Percentiles rank a stretch among this genome's conserved stretches.
phyloP scores from a whole-genome alignment of 2,888 invertebrate species.

The Volucella inflata region DNA sequence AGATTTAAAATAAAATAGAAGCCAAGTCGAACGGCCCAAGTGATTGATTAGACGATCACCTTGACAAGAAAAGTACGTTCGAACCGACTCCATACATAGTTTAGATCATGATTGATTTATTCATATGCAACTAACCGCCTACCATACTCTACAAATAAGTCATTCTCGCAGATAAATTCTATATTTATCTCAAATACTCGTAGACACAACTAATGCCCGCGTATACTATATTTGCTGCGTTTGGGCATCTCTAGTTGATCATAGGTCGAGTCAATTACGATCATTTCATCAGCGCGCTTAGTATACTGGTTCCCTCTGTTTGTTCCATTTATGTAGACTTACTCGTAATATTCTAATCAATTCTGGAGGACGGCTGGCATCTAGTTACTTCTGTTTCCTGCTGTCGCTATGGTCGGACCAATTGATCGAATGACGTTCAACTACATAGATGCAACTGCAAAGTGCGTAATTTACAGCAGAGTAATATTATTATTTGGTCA shows the following conservation, averaged over 20 bases:
- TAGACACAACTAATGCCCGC: background rate
- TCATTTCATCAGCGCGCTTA: conserved; percentile 12
- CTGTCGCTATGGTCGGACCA: conserved; percentile 8
- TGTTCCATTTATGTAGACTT: background rate
- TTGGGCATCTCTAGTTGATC: conserved; percentile 4
- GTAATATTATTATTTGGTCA: conserved; percentile 14
- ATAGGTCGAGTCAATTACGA: conserved; percentile 52
- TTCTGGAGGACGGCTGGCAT: conserved; percentile 39
- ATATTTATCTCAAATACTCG: conserved; percentile 2
- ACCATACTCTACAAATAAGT: conserved; percentile 15
- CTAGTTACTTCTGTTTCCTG: conserved; percentile 42
- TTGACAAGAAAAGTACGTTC: too few relatives aligned
- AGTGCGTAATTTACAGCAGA: conserved; percentile 17
- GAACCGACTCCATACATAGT: too few relatives aligned
- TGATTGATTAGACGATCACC: too few relatives aligned
- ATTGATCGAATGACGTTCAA: conserved; percentile 46
- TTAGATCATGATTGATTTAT: background rate
- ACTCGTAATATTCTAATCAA: conserved; percentile 42
- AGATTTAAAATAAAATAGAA: too few relatives aligned
- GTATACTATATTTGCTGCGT: background rate
- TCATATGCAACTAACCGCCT: background rate
- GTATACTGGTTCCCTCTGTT: background rate
- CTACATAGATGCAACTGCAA: conserved; percentile 49
- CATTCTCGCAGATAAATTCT: conserved; percentile 5
- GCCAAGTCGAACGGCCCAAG: too few relatives aligned